phyloP scores from a whole-genome alignment of 2,888 invertebrate genomes.

The Agrochola circellaris region DNA sequence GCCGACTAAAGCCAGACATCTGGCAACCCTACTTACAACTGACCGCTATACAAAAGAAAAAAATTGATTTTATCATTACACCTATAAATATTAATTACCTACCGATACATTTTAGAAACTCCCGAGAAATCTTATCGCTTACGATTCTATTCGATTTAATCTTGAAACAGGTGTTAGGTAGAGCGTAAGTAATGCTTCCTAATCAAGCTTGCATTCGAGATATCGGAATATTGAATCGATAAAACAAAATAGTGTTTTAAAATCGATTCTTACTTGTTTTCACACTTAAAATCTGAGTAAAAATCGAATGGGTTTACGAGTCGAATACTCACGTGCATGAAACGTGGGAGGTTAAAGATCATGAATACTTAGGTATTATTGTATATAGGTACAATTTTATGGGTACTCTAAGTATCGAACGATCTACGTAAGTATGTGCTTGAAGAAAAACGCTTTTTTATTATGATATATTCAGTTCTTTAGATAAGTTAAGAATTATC shows the following conservation, averaged over 20 bases:
- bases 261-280: slow-evolving; percentile 18
- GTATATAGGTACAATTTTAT: neutral
- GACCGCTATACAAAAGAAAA: neutral
- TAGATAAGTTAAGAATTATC: neutral
- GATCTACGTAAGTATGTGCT: neutral
- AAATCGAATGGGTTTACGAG: neutral
- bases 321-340: neutral
- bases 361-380: slow-evolving; percentile 4
- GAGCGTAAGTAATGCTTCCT: slow-evolving; percentile 40
- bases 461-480: neutral
- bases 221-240: slow-evolving; percentile 27
- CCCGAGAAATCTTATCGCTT: slow-evolving; percentile 22
- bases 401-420: neutral
- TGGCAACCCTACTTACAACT: neutral
- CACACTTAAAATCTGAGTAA: neutral
- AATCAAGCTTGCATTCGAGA: slow-evolving; percentile 29
- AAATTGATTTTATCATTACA: slow-evolving; percentile 1
- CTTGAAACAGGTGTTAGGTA: slow-evolving; percentile 9
- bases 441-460: slow-evolving; percentile 1
- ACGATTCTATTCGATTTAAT: slow-evolving; percentile 30
- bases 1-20: no score
- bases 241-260: neutral
- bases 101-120: slow-evolving; percentile 18
- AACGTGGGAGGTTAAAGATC: slow-evolving; percentile 12
- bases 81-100: slow-evolving; percentile 22